Base-by-base conservation (phyloP, 2,797 vertebrate genomes). In the Capromys pilorides region DNA sequence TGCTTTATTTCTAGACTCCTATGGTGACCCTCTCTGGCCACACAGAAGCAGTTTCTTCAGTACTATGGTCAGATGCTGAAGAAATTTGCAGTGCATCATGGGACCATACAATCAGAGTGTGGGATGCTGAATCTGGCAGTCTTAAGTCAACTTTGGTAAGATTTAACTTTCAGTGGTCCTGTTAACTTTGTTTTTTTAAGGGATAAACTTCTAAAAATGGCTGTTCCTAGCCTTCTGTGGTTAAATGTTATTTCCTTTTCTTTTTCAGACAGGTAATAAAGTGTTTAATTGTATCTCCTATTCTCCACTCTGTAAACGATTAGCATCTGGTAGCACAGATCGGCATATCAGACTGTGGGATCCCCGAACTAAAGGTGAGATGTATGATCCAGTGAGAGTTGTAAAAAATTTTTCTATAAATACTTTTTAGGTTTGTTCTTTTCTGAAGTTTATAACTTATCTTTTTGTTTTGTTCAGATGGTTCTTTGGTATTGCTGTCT, bases 221-320 rank as follows among this genome's bases (percentile, higher is more conserved):
- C 84, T 92, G 45, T 19, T 79, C 39, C 80, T 88, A 75, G 7
- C 10, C 26, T 10, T 80, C n/a, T 28, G 33, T 71, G n/a, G 12
- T 83, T 93, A 86, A 95, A 49, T 73, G 33, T 31, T 94, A 24
- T 39, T 97, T 71, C 49, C 36, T 95, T 82, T 61, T 96, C 39
- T 57, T 96, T 94, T 96, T 90, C 88, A 99, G 99, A 99, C 98
- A 21, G 99, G 99, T 97, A 99, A 98, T 95, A 99, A 99, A 98
- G 99, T 99, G 77, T 99, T 99, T 95, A 99, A 99, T 97, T 99
- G 99, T 88, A 96, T 99, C 91, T 99, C 99, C 84, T 99, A 99
- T 98, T 99, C 99, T 0, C 98, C 99, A 0, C 96, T 99, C 90
- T 99, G 99, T 97, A 99, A 98, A 24, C 99, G 99, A 49, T 98